Base-by-base conservation (phyloP, 2,113 vertebrate species). In the Etheostoma spectabile region DNA sequence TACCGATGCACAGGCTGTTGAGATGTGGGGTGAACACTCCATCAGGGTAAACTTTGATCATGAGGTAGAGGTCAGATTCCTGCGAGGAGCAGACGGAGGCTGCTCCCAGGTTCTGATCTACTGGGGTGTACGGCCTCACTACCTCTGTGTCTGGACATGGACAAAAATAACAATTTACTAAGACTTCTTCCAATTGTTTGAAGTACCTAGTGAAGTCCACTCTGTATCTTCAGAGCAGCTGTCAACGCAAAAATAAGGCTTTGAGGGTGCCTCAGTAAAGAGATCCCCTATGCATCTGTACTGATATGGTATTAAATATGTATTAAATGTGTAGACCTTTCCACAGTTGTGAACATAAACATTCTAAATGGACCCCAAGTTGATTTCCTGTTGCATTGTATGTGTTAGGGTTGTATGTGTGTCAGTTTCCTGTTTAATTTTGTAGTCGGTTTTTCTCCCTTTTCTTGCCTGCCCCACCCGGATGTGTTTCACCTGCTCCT, bases 121-220 rank as follows among this genome's bases (percentile, higher is more conserved):
- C 93, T 42, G 97, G 96, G 12, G 98, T 99, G 87, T 99, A 99
- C 0, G 98, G 97, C 91, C 98, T 97, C 89, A 97, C 96, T 30
- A 97, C 94, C 86, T 98, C 97, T 42, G 91, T 92, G 79, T 91
- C 98, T 99, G 88, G 15, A 93, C 66, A 68, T 0, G 19, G 21
- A 63, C 15, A 33, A 24, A 64, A 51, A 33, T 5, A 4, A 35
- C 1, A 14, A 46, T 3, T 8, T 5, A 63, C 33, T 5, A 1
- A 24, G 22, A 61, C 13, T 24, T 56, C 6, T 18, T 55, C 19
- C 8, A 3, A 12, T 62, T 2, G 11, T 11, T 14, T 24, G 2
- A 49, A 35, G 30, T 22, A 57, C 51, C 12, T 21, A 8, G 6
- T 21, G 3, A 2, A 18, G 21, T 74, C 21, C 14, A 38, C 1